phyloP scores from a whole-genome alignment of 2,888 invertebrate species.

The Catocala nupta region DNA sequence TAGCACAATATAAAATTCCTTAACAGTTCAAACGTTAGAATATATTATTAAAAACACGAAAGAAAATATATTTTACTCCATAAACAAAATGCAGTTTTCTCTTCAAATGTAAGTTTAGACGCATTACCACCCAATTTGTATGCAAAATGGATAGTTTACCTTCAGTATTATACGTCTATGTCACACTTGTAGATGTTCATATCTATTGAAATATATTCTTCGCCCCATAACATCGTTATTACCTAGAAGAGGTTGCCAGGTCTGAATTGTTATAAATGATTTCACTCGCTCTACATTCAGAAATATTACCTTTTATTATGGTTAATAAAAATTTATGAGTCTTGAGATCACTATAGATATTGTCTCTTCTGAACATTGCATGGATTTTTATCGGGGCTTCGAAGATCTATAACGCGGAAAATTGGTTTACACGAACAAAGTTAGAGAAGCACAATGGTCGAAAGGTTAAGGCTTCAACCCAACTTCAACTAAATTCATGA shows the following conservation, averaged over 20 bases:
- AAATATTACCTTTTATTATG: slow-evolving; percentile 44
- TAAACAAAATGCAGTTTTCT: too few species aligned
- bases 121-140: too few species aligned
- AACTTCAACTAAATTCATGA: slow-evolving; percentile 19
- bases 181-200: slow-evolving; percentile 3
- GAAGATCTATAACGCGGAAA: slow-evolving; percentile 11
- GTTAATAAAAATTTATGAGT: slow-evolving; percentile 43
- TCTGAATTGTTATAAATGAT: slow-evolving; percentile 47
- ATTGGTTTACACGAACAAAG: slow-evolving; percentile 25
- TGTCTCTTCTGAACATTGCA: slow-evolving; percentile 27
- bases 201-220: slow-evolving; percentile 41
- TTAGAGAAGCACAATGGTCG: neutral
- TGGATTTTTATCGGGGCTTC: slow-evolving; percentile 24
- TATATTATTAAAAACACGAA: too few species aligned
- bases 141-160: too few species aligned
- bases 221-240: slow-evolving; percentile 44
- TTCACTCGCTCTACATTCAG: slow-evolving; percentile 38
- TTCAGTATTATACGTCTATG: too few species aligned
- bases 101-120: too few species aligned
- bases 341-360: slow-evolving; percentile 27
- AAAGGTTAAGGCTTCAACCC: neutral
- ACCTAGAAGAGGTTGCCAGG: slow-evolving; percentile 19
- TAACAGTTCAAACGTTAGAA: too few species aligned
- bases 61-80: too few species aligned
- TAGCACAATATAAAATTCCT: too few species aligned